These are phyloP conservation scores for Gibbula magus DNA, from an alignment of 2,888 invertebrate species.

Conservation along the genomic window DNA sequence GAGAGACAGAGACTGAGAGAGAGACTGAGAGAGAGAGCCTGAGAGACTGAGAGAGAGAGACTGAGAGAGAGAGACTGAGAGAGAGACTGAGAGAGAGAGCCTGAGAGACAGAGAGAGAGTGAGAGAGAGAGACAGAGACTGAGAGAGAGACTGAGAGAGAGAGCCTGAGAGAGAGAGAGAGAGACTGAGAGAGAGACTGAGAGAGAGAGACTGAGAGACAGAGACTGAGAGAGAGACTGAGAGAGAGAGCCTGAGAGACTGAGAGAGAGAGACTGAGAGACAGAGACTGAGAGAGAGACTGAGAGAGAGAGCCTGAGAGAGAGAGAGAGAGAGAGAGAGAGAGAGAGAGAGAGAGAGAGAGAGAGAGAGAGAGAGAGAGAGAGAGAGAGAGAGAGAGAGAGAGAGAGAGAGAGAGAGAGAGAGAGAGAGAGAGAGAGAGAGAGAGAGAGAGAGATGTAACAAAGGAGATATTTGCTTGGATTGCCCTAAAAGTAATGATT, in stretches of 20 bases:
- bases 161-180: too few relatives aligned
- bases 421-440: too few relatives aligned
- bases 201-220: background rate
- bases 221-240: background rate
- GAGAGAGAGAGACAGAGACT: background rate
- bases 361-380: background rate
- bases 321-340: background rate
- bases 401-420: too few relatives aligned
- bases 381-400: background rate
- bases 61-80: background rate
- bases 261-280: background rate
- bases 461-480: background rate
- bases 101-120: too few relatives aligned
- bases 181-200: background rate
- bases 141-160: too few relatives aligned
- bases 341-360: background rate
- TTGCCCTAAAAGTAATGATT: background rate
- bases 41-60: too few relatives aligned
- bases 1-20: background rate
- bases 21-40: too few relatives aligned
- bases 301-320: too few relatives aligned
- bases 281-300: background rate
- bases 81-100: too few relatives aligned
- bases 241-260: too few relatives aligned
- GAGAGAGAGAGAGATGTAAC: too few relatives aligned